Conservation (phyloP, 1,140 invertebrate genomes). For the Tribolium madens region DNA sequence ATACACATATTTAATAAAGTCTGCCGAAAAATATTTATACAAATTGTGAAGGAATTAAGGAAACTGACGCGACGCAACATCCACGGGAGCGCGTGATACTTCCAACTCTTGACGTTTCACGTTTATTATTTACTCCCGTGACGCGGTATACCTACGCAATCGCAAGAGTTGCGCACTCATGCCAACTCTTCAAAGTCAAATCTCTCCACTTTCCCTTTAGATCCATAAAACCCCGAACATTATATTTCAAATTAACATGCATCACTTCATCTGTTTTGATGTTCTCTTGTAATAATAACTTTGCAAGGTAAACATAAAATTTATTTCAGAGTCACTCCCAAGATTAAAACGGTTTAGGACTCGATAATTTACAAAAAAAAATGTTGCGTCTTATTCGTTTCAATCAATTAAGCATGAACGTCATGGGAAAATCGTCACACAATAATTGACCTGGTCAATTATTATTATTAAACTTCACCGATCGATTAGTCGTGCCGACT, state of each 20-base stretch:
- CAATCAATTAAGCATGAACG: constrained; percentile 8
- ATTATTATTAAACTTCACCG: constrained; percentile 23
- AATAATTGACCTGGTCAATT: constrained; percentile 30
- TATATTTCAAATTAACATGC: constrained; percentile 37
- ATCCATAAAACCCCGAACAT: constrained; percentile 23
- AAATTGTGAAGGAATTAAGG: background rate
- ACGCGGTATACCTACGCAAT: constrained; percentile 19
- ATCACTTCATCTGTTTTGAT: constrained; percentile 35
- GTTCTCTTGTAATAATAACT: constrained; percentile 29
- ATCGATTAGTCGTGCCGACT: constrained; percentile 28
- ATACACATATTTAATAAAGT: too few species aligned
- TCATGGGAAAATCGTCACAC: constrained; percentile 36
- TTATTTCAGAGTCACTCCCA: constrained; percentile 24
- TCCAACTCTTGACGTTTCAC: constrained; percentile 1
- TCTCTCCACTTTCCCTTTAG: constrained; percentile 8
- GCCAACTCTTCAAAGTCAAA: constrained; percentile 23
- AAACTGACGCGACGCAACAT: constrained; percentile 14
- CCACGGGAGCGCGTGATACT: constrained; percentile 20
- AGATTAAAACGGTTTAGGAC: too few species aligned
- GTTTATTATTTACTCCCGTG: constrained; percentile 33
- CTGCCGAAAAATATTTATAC: too few species aligned
- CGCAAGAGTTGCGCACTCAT: background rate
- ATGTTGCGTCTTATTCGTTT: background rate
- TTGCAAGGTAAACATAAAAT: constrained; percentile 23
- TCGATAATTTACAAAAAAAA: too few species aligned